Evolutionary conservation across 2,113 vertebrate genomes (phyloP), one percentile per base, ranked within the genome.

Genomic region (Sylvilagus bachmani): DNA sequence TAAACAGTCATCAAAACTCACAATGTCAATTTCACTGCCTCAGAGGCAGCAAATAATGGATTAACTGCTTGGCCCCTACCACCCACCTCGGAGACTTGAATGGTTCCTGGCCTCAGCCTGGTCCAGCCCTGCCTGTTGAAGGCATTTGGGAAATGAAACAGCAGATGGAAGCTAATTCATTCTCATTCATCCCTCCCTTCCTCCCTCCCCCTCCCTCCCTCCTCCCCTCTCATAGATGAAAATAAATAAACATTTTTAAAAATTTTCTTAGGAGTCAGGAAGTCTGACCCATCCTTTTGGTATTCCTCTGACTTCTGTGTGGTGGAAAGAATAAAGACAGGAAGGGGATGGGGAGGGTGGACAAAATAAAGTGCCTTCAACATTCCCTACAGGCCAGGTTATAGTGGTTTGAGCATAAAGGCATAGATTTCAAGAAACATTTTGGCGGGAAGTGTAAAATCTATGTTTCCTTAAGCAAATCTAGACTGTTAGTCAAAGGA

Each of bases 391-490:
- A 1, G 24, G 21, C 66, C 89, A 93, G 55, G n/a, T 66, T 89
- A 82, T 1, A 86, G 74, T 79, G 55, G 73, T 51, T 11, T 86
- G 13, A 80, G 93, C 53, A 12, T 93, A 44, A 94, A 94, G 71
- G 71, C 31, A 84, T 58, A 79, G 21, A 29, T 94, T 93, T 83
- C 58, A 88, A 87, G 61, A 71, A 86, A 73, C 58, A 66, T 91
- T 90, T 83, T 84, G 66, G 27, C 62, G 82, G 36, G 66, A 84
- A 85, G 11, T 81, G 0, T 82, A 69, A 83, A 90, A 78, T 74
- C 25, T 38, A 81, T 78, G 90, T 84, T 95, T 95, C 36, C 36
- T 95, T 78, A 93, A 94, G 74, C 51, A 90, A 92, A 69, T 73
- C 44, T 58, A 86, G 22, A 86, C n/a, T 79, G 16, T 89, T 74